Evolutionary conservation across 2,113 vertebrate genomes (phyloP), one percentile per base, ranked within the genome.

Genomic region (Albula goreensis): DNA sequence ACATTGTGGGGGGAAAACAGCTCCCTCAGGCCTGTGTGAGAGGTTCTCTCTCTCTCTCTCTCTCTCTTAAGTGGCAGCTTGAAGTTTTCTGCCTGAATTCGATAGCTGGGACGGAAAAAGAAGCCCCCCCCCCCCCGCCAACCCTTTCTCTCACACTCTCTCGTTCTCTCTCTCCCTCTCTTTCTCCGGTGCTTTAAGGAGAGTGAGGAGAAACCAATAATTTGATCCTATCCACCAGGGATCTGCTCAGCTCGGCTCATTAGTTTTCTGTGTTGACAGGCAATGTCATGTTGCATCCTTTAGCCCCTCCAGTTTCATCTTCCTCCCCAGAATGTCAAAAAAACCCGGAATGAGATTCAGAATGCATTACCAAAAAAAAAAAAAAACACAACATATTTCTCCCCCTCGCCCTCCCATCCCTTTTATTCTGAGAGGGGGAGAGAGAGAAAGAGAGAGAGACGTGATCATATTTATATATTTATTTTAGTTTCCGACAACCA

Each of bases 231-330:
- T 87, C 81, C 86, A 83, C 81, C 31, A 78, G 86, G 86, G 86
- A 89, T 81, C 13, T 83, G 88, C 83, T 88, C 60, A 41, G 86
- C 86, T 83, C 48, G 22, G 57, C n/a, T 87, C 63, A 85, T 88
- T 87, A 86, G 79, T 85, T 83, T 77, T 41, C 84, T 81, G 78
- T 86, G 88, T 88, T 88, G 83, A 86, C 83, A 15, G 84, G 77
- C 87, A 48, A 78, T 87, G 87, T 89, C 88, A 89, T 86, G 86
- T 82, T 80, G 78, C 82, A 86, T 86, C 78, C 81, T 89, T 89
- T 85, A 84, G 85, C 86, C 70, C 41, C 22, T 52, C 50, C 60
- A 83, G 74, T 87, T 87, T 87, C 82, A 87, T 87, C 86, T 87
- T 60, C 82, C 74, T 83, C 53, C 22, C 74, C 56, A 52, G 86